These are phyloP conservation scores for Pseudopipra pipra DNA, from an alignment of 2,113 vertebrate species.

Conservation along the genomic window DNA sequence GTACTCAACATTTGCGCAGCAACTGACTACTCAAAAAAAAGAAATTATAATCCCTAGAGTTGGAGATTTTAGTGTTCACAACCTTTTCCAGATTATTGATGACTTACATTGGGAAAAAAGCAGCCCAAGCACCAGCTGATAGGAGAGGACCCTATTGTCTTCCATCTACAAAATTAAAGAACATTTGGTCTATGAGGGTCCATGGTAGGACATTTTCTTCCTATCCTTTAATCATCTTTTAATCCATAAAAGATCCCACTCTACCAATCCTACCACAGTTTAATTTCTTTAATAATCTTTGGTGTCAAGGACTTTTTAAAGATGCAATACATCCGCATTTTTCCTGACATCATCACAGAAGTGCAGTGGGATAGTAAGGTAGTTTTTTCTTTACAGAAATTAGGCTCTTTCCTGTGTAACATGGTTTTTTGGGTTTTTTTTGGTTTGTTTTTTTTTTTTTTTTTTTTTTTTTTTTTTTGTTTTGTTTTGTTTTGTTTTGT, in stretches of 20 bases:
- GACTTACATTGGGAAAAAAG: neutral
- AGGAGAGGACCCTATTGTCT: neutral
- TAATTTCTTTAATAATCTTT: neutral
- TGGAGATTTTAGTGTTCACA: neutral
- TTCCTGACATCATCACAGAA: neutral
- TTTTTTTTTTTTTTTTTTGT: neutral
- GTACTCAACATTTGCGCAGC: neutral
- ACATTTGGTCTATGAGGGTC: neutral
- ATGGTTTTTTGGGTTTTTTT: too few relatives aligned
- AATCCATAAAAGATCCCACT: neutral
- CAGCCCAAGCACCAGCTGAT: fast-evolving
- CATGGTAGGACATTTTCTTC: neutral
- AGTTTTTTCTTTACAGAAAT: neutral
- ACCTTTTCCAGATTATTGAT: neutral
- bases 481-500: neutral
- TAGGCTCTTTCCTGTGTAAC: neutral
- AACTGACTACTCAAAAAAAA: neutral
- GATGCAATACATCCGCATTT: neutral
- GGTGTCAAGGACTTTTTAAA: neutral
- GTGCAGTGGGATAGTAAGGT: neutral
- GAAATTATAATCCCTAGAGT: neutral
- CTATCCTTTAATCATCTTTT: neutral
- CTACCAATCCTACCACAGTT: neutral
- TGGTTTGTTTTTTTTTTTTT: neutral
- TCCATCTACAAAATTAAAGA: neutral